phyloP scores from a whole-genome alignment of 2,888 invertebrate species.

The Pandemis corylana region DNA sequence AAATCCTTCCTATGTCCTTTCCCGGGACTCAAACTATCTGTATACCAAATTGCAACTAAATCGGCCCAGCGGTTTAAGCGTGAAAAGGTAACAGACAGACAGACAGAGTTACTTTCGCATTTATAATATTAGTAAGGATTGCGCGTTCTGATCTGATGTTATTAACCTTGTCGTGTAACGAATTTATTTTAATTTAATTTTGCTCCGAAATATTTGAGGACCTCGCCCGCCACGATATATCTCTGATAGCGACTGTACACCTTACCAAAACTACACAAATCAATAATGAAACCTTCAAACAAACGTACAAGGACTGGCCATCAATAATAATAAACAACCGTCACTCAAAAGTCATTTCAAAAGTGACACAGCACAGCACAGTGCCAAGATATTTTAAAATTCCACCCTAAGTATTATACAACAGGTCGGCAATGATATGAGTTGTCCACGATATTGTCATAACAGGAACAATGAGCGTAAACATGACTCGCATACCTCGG shows the following conservation, averaged over 20 bases:
- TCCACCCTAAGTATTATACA: constrained; percentile 11
- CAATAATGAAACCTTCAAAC: constrained; percentile 1
- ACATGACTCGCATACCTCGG: constrained; percentile 15
- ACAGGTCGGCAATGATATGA: constrained; percentile 5
- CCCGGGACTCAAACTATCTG: no score
- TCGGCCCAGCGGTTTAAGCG: no score
- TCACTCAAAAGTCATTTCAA: constrained; percentile 7
- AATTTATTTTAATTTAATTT: no score
- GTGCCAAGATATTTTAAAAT: constrained; percentile 10
- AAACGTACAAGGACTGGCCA: background rate
- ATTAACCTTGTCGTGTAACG: no score
- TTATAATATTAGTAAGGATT: no score
- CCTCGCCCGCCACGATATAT: no score
- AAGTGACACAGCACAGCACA: background rate
- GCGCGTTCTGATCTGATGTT: no score
- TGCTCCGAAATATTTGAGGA: no score
- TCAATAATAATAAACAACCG: background rate
- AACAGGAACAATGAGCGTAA: constrained; percentile 10
- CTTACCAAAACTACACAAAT: background rate
- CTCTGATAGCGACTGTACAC: background rate
- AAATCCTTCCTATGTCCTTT: no score
- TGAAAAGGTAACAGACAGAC: no score
- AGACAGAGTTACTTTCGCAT: no score
- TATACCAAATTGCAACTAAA: no score
- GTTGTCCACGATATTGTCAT: constrained; percentile 8